Evolutionary conservation across 2,113 vertebrate genomes (phyloP), one percentile per base, ranked within the genome.

Genomic region (Notarius quadriscutis): DNA sequence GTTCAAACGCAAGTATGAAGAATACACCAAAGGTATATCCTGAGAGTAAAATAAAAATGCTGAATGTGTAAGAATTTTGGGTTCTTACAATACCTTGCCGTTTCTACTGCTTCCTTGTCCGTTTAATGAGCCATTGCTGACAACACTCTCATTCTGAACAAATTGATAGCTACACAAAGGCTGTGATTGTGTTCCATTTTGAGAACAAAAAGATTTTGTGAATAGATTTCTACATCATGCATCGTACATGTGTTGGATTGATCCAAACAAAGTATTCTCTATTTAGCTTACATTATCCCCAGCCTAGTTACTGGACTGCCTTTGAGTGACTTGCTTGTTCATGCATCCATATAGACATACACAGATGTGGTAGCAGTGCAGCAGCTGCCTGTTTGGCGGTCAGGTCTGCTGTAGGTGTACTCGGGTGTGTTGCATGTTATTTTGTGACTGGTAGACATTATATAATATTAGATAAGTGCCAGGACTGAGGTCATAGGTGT

Each of bases 381-480:
- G 27, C 74, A 58, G 83, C 75, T 86, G 84, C 4, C 75, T 41
- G 50, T 86, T 50, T 71, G 74, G 58, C 15, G 72, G 48, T n/a
- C 14, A 86, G 85, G 51, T 81, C 85, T 86, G 48, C 69, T 84
- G 51, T 63, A 88, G 74, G 58, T 85, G 30, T 4, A 41, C 30
- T 82, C 77, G 27, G 58, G 83, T 87, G 85, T 86, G 30, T 87
- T 71, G 60, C 25, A 48, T 85, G 83, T 85, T 41, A 34, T 87
- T 81, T 57, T 57, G 27, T 81, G 25, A 53, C 20, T 4, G 11
- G 62, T 69, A 67, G 75, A 34, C 51, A 71, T 80, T 89, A 87
- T 69, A 51, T 71, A 87, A 87, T 72, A 74, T 81, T 58, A 50
- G 58, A 80, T 84, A 87, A 77, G 83, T 87, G 78, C 30, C 84